Evolutionary conservation across 2,888 invertebrate species (phyloP), one percentile per base, ranked within the genome.

Genomic region (Penaeus monodon): DNA sequence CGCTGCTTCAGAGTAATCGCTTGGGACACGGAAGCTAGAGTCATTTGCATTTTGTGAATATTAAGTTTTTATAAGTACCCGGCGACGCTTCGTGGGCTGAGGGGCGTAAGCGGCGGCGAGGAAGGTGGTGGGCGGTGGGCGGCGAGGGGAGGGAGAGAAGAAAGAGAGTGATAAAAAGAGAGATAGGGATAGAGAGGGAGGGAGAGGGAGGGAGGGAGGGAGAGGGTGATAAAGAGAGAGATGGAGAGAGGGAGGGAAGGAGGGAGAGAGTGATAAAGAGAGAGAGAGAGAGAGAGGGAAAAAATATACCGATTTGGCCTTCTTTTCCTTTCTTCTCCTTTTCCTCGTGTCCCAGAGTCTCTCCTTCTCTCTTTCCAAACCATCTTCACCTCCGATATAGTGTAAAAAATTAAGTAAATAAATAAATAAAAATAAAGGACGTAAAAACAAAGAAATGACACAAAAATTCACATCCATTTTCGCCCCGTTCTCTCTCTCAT

Each of bases 11-110:
- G 82, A 86, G 89, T 83, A 89, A 89, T 88, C 89, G 88, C 88
- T 85, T 81, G 89, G 89, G 89, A 89, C 85, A 83, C 85, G 85
- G 79, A 81, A 83, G 81, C 88, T 85, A 89, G 88, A 88, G 85
- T 89, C 89, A 89, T 89, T 89, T 89, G 86, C 89, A 89, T 89
- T 89, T 84, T 88, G 85, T 89, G 89, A 89, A 89, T 89, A 89
- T 89, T 89, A 89, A 89, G 89, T 85, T 88, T 89, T 89, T 89
- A 85, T 88, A 85, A 86, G 86, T 86, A 86, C 86, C 86, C 82
- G 77, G 38, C 86, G 78, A 86, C 82, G 82, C 86, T 78, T 78
- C 44, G 65, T 22, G 73, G 82, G 27, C 20, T 63, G 57, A 86
- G n/a, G 38, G 86, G 86, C 86, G 86, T 68, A 86, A 86, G 66